Conservation (phyloP, 2,113 vertebrate genomes). For the Meleagris gallopavo region DNA sequence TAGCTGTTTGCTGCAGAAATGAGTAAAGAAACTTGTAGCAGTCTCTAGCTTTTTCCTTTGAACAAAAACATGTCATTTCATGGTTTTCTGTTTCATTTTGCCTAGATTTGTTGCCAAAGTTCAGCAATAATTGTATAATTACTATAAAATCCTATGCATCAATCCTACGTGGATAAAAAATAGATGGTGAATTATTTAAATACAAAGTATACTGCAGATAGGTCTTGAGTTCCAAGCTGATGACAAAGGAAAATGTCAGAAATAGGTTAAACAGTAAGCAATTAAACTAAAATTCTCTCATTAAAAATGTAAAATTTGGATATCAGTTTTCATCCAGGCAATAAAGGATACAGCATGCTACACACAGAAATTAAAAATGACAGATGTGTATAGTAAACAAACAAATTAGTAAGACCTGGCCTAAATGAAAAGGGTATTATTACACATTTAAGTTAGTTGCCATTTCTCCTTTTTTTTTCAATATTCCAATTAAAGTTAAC, state of each 20-base stretch:
- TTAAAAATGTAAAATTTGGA: not conserved
- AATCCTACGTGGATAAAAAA: not conserved
- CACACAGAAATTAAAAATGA: slow-evolving; percentile 21
- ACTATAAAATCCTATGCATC: not conserved
- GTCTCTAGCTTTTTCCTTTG: not conserved
- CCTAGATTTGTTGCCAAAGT: not conserved
- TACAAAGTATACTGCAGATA: not conserved
- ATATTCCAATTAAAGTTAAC: slow-evolving; percentile 65
- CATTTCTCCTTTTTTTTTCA: slow-evolving; percentile 60
- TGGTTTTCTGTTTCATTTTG: not conserved
- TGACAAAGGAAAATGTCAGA: not conserved
- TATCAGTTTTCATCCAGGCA: not conserved
- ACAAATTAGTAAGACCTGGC: slow-evolving; percentile 69
- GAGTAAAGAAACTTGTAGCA: not conserved
- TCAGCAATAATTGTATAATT: not conserved
- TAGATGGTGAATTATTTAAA: not conserved
- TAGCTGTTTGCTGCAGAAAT: not conserved
- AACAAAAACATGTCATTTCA: not conserved
- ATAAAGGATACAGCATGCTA: not conserved
- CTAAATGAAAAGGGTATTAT: slow-evolving; percentile 64
- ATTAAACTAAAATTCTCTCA: not conserved
- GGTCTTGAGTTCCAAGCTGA: not conserved
- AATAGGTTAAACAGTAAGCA: not conserved
- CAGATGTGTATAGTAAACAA: slow-evolving; percentile 48
- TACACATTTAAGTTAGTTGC: slow-evolving; percentile 65